phyloP scores from a whole-genome alignment of 2,797 vertebrate genomes.

The Remorina albescens region DNA sequence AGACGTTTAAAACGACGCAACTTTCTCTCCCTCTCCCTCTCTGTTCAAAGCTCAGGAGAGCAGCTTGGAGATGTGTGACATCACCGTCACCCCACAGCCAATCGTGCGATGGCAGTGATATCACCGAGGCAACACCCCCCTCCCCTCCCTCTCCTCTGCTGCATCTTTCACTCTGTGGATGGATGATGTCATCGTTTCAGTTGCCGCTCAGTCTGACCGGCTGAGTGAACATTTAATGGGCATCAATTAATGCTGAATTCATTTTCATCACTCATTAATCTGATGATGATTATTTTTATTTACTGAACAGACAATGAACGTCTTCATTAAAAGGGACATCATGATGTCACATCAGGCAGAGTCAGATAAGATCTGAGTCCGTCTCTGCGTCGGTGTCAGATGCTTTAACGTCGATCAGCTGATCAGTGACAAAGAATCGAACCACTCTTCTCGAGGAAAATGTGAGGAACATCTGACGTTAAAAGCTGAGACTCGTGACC shows the following conservation, averaged over 20 bases:
- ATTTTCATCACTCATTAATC: too few relatives aligned
- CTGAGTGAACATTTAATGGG: background rate
- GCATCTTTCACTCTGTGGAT: conserved; percentile 58
- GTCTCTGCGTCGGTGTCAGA: too few relatives aligned
- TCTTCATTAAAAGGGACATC: too few relatives aligned
- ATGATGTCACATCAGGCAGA: too few relatives aligned
- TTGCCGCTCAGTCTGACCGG: conserved; percentile 34
- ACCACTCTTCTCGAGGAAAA: too few relatives aligned
- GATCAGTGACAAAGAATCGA: too few relatives aligned
- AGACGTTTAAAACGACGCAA: conserved; percentile 44
- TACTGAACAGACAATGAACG: too few relatives aligned
- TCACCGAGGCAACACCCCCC: conserved; percentile 87
- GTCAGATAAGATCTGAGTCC: too few relatives aligned
- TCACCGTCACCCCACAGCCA: conserved; percentile 87
- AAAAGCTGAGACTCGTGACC: too few relatives aligned
- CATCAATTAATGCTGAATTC: background rate
- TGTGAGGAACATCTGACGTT: too few relatives aligned
- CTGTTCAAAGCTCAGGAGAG: conserved; percentile 92
- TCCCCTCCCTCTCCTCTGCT: conserved; percentile 64
- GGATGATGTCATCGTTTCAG: conserved; percentile 76
- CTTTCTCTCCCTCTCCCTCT: conserved; percentile 52
- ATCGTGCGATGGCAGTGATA: conserved; percentile 86
- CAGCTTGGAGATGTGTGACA: conserved; percentile 95
- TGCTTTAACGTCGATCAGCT: too few relatives aligned
- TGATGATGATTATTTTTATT: too few relatives aligned